These are phyloP conservation scores for Mythimna ferrago DNA, from an alignment of 2,888 invertebrate genomes.

Conservation along the genomic window DNA sequence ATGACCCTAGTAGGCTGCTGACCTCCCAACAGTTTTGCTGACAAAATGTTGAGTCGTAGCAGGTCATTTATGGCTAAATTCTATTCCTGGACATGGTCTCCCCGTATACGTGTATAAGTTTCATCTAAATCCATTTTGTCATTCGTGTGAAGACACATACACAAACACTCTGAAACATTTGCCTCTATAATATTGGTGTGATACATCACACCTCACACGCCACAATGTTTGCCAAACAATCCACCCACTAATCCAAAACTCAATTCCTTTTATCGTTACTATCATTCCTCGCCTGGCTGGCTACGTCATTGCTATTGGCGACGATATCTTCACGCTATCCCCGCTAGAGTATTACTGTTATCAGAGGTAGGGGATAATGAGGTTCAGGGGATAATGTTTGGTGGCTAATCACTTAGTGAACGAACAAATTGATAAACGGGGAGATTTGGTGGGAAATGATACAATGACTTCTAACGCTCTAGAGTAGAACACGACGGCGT, in stretches of 20 bases:
- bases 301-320: constrained; percentile 44
- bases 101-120: too few species aligned
- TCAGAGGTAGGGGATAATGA: constrained; percentile 33
- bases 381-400: constrained; percentile 27
- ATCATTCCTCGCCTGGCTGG: constrained; percentile 67
- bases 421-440: constrained; percentile 45
- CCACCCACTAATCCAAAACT: constrained; percentile 72
- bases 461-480: too few species aligned
- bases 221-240: constrained; percentile 51
- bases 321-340: constrained; percentile 40
- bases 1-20: too few species aligned
- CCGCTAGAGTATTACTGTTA: constrained; percentile 32
- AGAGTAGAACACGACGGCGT: too few species aligned
- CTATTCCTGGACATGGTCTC: too few species aligned
- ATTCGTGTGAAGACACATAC: too few species aligned
- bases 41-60: too few species aligned
- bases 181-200: too few species aligned
- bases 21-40: too few species aligned
- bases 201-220: constrained; percentile 23
- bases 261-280: constrained; percentile 80
- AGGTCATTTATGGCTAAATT: too few species aligned
- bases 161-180: too few species aligned
- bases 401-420: constrained; percentile 44
- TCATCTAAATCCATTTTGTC: too few species aligned
- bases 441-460: not conserved